Evolutionary conservation across 1,140 invertebrate species (phyloP).

Genomic region (Sinonovacula constricta): DNA sequence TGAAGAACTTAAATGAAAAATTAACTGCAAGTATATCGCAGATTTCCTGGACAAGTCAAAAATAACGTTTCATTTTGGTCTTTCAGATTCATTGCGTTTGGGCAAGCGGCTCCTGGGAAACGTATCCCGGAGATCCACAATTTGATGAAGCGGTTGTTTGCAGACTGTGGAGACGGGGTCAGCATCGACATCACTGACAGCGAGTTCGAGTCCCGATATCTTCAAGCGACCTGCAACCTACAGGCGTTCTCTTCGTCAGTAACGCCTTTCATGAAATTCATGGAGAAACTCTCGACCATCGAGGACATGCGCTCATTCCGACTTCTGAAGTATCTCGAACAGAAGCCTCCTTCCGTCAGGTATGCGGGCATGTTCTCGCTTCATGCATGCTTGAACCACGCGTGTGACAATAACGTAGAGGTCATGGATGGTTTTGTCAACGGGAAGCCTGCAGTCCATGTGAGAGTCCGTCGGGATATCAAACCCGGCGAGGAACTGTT

Average conservation of each 20-base stretch:
- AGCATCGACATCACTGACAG: constrained; percentile 64
- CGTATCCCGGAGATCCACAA: constrained; percentile 64
- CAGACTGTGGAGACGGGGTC: constrained; percentile 60
- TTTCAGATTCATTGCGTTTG: constrained; percentile 73
- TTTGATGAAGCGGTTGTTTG: constrained; percentile 66
- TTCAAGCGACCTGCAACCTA: constrained; percentile 73
- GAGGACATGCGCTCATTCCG: constrained; percentile 42
- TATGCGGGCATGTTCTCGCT: constrained; percentile 73
- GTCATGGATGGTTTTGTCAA: constrained; percentile 65
- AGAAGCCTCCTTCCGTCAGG: constrained; percentile 56
- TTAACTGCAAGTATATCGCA: too few relatives aligned
- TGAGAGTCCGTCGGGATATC: constrained; percentile 66
- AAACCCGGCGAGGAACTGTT: constrained; percentile 69
- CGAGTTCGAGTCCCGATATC: constrained; percentile 73
- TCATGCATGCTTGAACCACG: constrained; percentile 74
- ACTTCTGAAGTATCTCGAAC: constrained; percentile 62
- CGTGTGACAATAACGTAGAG: constrained; percentile 73
- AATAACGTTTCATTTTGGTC: too few relatives aligned
- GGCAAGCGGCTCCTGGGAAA: constrained; percentile 56
- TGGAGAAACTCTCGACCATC: constrained; percentile 58
- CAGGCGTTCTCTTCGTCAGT: constrained; percentile 68
- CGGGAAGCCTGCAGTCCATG: constrained; percentile 65
- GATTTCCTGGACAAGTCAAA: too few relatives aligned
- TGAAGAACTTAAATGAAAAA: too few relatives aligned
- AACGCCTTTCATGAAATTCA: constrained; percentile 69